phyloP scores from a whole-genome alignment of 2,113 vertebrate species.

The Oryzias curvinotus region DNA sequence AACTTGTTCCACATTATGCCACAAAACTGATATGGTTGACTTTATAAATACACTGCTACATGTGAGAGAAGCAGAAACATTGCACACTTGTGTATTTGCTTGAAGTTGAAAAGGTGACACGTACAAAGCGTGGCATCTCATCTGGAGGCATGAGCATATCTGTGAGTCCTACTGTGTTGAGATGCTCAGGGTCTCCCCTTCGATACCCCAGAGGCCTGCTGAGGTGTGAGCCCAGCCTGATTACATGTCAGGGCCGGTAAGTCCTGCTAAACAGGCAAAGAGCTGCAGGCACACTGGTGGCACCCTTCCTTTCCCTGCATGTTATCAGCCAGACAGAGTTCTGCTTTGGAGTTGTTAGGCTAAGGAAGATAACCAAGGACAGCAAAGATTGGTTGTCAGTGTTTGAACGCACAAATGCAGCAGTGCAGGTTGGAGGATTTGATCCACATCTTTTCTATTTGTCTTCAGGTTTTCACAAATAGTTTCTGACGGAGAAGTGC shows the following conservation, averaged over 20 bases:
- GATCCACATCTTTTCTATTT: slow-evolving; percentile 39
- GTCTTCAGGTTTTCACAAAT: slow-evolving; percentile 36
- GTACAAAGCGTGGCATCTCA: slow-evolving; percentile 56
- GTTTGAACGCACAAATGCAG: slow-evolving; percentile 19
- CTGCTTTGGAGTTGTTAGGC: slow-evolving; percentile 37
- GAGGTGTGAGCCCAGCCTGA: slow-evolving; percentile 47
- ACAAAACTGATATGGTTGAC: too few species aligned
- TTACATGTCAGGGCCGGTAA: slow-evolving; percentile 67
- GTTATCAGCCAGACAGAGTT: slow-evolving; percentile 39
- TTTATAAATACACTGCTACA: too few species aligned
- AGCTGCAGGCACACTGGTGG: slow-evolving; percentile 20
- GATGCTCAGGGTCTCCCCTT: slow-evolving; percentile 17
- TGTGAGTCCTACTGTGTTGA: slow-evolving; percentile 10
- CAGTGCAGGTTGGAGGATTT: slow-evolving; percentile 33
- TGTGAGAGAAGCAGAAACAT: neutral
- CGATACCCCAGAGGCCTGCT: slow-evolving; percentile 16
- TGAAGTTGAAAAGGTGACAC: slow-evolving; percentile 36
- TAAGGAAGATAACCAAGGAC: slow-evolving; percentile 47
- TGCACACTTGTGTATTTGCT: slow-evolving; percentile 5
- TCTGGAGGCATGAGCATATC: slow-evolving; percentile 34
- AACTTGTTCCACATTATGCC: too few species aligned
- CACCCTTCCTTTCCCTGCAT: slow-evolving; percentile 22
- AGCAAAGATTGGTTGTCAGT: slow-evolving; percentile 54
- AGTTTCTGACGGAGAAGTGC: slow-evolving; percentile 30
- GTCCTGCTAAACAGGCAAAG: slow-evolving; percentile 37